Percentiles rank a stretch among this genome's conserved stretches.
Conservation (phyloP, 2,113 vertebrate genomes). For the Podocnemis expansa region DNA sequence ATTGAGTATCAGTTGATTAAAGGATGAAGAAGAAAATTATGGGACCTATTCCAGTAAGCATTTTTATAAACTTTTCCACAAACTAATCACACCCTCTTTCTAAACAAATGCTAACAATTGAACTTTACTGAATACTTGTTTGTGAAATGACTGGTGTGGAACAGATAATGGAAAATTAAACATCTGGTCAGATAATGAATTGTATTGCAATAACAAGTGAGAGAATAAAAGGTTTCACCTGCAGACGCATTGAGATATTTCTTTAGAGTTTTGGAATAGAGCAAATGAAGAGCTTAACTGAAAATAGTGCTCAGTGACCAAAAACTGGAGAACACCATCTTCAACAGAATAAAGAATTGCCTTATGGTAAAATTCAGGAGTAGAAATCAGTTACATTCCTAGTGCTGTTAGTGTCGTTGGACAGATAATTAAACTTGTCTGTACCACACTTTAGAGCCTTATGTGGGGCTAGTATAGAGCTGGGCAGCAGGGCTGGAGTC, state of each 20-base stretch:
- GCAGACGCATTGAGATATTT: background rate
- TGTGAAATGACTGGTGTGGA: background rate
- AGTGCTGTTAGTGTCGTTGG: background rate
- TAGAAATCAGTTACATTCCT: background rate
- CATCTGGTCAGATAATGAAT: background rate
- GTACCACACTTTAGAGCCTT: background rate
- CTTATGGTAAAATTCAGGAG: background rate
- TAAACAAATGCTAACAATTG: background rate
- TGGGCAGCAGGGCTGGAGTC: too few species aligned
- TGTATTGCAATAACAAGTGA: background rate
- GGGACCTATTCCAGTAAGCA: background rate
- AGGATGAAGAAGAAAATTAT: background rate
- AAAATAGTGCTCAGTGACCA: background rate
- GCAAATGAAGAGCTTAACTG: background rate
- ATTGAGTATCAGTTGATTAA: background rate
- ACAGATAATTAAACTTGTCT: background rate
- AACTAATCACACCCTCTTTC: background rate
- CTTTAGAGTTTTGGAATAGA: background rate
- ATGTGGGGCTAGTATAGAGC: too few species aligned
- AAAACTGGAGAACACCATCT: background rate
- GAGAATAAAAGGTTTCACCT: background rate
- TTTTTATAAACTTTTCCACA: background rate
- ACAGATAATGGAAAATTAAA: background rate
- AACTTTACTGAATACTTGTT: background rate
- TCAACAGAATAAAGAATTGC: background rate